Conservation (phyloP, 2,113 vertebrate species). For the Ammodytes dubius region DNA sequence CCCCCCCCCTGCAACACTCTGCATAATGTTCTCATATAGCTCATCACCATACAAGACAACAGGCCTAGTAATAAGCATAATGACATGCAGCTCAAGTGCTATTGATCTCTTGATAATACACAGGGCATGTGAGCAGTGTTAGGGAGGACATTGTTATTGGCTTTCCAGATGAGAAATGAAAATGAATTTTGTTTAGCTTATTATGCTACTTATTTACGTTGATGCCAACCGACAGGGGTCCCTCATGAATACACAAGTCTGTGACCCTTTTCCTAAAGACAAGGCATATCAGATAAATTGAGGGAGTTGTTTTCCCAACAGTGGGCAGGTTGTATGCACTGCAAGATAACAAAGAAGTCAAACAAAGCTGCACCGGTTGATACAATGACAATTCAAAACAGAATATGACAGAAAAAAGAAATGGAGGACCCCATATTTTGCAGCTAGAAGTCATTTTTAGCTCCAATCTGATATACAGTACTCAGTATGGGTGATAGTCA, state of each 20-base stretch:
- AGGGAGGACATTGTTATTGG: constrained; percentile 34
- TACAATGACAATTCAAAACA: background rate
- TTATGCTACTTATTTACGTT: constrained; percentile 36
- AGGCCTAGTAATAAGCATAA: constrained; percentile 71
- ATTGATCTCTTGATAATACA: constrained; percentile 75
- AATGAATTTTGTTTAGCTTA: constrained; percentile 44
- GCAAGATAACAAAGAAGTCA: background rate
- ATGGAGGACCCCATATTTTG: background rate
- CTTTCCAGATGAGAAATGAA: constrained; percentile 18
- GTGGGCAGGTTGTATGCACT: background rate
- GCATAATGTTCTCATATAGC: constrained; percentile 70
- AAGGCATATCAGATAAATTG: background rate
- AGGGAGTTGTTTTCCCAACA: background rate
- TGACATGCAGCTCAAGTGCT: constrained; percentile 77
- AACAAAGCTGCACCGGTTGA: background rate
- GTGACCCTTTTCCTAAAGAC: background rate
- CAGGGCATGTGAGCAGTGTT: constrained; percentile 47
- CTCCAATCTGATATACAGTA: background rate
- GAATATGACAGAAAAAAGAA: background rate
- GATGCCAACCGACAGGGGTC: constrained; percentile 13
- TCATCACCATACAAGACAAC: constrained; percentile 72
- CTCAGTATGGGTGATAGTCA: background rate
- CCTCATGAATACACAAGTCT: constrained; percentile 15
- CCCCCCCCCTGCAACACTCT: constrained; percentile 20
- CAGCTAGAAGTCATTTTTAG: background rate